phyloP scores from a whole-genome alignment of 1,140 invertebrate species.

The Macrotrachela quadricornifera region DNA sequence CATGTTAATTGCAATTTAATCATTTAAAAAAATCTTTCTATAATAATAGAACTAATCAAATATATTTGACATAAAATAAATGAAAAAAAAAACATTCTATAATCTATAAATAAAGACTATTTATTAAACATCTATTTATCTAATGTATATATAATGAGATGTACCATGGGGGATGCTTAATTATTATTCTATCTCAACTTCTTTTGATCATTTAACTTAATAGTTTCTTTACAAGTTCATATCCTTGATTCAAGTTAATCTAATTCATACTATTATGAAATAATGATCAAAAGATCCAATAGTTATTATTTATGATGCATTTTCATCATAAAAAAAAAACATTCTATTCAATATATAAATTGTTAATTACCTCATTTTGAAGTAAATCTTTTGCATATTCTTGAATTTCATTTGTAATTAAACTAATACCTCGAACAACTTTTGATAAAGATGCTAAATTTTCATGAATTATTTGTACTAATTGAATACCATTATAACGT shows the following conservation, averaged over 20 bases:
- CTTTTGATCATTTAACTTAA: too few relatives aligned
- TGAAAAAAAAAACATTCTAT: too few relatives aligned
- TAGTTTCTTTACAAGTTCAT: neutral
- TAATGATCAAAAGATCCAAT: neutral
- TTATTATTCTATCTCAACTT: too few relatives aligned
- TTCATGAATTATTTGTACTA: constrained; percentile 33
- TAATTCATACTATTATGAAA: neutral
- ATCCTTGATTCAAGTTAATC: neutral
- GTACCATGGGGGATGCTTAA: too few relatives aligned
- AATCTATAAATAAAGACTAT: too few relatives aligned
- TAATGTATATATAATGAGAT: too few relatives aligned
- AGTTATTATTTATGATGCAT: constrained; percentile 1
- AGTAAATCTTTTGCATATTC: constrained; percentile 36
- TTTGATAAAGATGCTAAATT: constrained; percentile 40
- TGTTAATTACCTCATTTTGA: constrained; percentile 44
- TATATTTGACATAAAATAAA: too few relatives aligned
- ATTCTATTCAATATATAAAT: constrained; percentile 52
- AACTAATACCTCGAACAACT: constrained; percentile 37
- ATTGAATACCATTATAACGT: constrained; percentile 33
- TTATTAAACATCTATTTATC: too few relatives aligned
- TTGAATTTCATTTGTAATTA: constrained; percentile 35
- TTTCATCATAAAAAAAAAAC: constrained; percentile 45
- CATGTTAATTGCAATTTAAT: too few relatives aligned
- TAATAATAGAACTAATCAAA: too few relatives aligned
- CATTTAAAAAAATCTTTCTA: too few relatives aligned